phyloP scores from a whole-genome alignment of 2,113 vertebrate species.

The Onychostoma macrolepis region DNA sequence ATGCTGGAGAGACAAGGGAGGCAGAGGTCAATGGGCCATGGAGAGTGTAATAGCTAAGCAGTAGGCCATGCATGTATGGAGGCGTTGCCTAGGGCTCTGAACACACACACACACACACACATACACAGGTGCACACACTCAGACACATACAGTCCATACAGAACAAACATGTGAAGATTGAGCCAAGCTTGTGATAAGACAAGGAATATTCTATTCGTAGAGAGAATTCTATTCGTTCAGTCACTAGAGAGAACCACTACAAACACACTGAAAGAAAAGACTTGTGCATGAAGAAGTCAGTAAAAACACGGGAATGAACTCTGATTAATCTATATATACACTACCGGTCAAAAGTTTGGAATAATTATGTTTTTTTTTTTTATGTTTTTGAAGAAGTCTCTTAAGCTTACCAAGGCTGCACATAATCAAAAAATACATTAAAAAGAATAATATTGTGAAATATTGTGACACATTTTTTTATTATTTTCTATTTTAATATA shows the following conservation, averaged over 20 bases:
- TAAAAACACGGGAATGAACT: background rate
- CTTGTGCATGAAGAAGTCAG: background rate
- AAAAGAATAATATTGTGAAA: background rate
- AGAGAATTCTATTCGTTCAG: too few relatives aligned
- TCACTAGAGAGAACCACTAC: conserved; percentile 4
- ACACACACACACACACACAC: conserved; percentile 57
- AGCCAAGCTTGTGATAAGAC: conserved; percentile 16
- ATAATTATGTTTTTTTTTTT: too few relatives aligned
- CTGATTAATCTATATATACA: background rate
- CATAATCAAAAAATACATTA: background rate
- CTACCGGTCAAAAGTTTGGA: too few relatives aligned
- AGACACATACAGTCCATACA: conserved; percentile 32
- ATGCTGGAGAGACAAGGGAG: conserved; percentile 41
- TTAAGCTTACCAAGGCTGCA: background rate
- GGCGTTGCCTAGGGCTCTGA: conserved; percentile 60
- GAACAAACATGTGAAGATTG: conserved; percentile 27
- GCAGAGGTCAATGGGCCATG: conserved; percentile 64
- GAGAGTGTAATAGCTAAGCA: conserved; percentile 73
- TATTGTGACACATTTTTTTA: too few relatives aligned
- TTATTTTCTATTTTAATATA: background rate
- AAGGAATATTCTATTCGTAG: conserved; percentile 26
- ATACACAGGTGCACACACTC: conserved; percentile 63
- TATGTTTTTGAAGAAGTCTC: background rate
- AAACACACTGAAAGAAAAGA: background rate
- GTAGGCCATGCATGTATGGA: conserved; percentile 56